Evolutionary conservation across 2,113 vertebrate genomes (phyloP).

Genomic region (Tragelaphus buxtoni): DNA sequence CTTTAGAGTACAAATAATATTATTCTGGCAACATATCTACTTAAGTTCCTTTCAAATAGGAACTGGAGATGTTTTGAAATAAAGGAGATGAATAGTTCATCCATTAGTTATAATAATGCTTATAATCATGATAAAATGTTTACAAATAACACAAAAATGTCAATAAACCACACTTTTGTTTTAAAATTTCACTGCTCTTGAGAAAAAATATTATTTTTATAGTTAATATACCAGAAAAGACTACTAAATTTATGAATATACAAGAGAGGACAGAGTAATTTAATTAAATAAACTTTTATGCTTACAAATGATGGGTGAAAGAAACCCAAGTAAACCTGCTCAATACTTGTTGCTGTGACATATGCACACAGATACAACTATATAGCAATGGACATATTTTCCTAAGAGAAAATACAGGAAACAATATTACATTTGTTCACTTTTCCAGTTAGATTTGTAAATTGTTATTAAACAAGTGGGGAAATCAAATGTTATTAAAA

Average conservation of each 20-base stretch:
- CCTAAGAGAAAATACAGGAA: background rate
- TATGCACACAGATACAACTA: background rate
- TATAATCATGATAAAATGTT: background rate
- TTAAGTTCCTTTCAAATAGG: background rate
- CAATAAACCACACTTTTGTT: background rate
- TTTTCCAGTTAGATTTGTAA: background rate
- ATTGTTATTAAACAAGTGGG: background rate
- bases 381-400: background rate
- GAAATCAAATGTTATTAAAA: background rate
- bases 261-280: background rate
- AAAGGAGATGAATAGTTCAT: background rate
- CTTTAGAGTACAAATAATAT: background rate
- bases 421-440: background rate
- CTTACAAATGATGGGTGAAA: background rate
- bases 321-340: background rate
- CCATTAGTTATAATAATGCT: background rate
- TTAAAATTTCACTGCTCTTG: background rate
- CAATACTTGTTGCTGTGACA: background rate
- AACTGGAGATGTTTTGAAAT: background rate
- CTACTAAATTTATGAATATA: background rate
- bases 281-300: background rate
- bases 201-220: background rate
- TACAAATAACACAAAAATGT: background rate
- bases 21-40: background rate
- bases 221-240: background rate